Conservation (phyloP, 2,113 vertebrate genomes). For the Piprites chloris region DNA sequence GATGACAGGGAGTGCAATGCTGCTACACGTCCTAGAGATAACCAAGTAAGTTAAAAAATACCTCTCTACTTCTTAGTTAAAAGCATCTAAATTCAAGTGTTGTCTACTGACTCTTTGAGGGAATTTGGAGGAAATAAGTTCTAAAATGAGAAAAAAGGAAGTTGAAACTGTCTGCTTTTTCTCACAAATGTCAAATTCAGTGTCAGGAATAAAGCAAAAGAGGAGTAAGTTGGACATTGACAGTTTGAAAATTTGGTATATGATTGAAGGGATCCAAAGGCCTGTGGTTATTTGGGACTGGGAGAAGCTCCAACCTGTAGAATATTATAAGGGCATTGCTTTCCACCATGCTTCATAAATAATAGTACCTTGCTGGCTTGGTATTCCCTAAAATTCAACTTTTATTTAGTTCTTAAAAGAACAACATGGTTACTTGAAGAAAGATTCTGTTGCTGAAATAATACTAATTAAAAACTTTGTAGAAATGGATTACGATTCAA, state of each 20-base stretch:
- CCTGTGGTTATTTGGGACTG: background rate
- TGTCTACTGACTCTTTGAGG: background rate
- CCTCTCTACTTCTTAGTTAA: background rate
- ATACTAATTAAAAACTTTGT: background rate
- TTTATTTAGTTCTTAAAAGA: background rate
- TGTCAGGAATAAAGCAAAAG: background rate
- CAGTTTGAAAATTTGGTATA: background rate
- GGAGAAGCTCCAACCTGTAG: background rate
- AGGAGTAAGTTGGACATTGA: background rate
- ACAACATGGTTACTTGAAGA: background rate
- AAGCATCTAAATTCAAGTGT: background rate
- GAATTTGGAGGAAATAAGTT: background rate
- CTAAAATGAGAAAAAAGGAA: background rate
- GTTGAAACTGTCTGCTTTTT: background rate
- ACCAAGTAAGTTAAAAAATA: constrained; percentile 74
- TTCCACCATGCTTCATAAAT: background rate
- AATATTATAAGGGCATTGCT: background rate
- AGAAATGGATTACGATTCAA: background rate
- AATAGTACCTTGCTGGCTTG: background rate
- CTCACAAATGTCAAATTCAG: background rate
- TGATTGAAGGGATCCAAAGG: background rate
- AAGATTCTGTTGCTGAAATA: background rate
- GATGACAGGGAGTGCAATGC: constrained; percentile 85
- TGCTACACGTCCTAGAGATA: constrained; percentile 83
- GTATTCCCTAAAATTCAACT: background rate